These are phyloP conservation scores for Drosophila pegasa DNA, from an alignment of 2,888 invertebrate species.

Conservation along the genomic window DNA sequence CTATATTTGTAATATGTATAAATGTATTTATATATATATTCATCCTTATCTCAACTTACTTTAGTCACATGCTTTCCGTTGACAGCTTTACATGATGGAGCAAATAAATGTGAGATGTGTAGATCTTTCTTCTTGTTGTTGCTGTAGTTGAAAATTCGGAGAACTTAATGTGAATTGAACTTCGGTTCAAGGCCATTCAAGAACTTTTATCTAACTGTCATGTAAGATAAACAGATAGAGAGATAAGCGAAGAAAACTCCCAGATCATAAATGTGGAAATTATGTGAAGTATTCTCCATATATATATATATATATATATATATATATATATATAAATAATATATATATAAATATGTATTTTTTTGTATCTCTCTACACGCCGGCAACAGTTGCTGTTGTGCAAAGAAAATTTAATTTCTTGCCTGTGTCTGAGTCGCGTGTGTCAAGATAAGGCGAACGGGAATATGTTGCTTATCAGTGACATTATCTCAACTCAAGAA, in stretches of 20 bases:
- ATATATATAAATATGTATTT: background rate
- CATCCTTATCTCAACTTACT: slow-evolving; percentile 2
- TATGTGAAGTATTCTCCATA: background rate
- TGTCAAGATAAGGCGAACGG: slow-evolving; percentile 56
- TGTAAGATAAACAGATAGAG: slow-evolving; percentile 37
- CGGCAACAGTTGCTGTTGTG: slow-evolving; percentile 25
- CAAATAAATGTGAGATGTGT: slow-evolving; percentile 37
- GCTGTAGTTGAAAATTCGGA: slow-evolving; percentile 4
- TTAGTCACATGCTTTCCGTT: slow-evolving; percentile 26
- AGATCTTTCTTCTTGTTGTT: background rate
- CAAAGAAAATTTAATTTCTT: slow-evolving; percentile 22
- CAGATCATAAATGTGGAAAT: slow-evolving; percentile 52
- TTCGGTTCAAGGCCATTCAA: slow-evolving; percentile 56
- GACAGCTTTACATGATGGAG: slow-evolving; percentile 54
- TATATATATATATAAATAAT: background rate
- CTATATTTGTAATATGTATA: background rate
- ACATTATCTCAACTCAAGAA: slow-evolving; percentile 70
- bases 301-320: background rate
- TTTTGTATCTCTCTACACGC: background rate
- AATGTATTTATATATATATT: background rate
- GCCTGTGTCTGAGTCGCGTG: slow-evolving; percentile 30
- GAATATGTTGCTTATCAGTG: slow-evolving; percentile 62
- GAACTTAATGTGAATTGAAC: slow-evolving; percentile 58
- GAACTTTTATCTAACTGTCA: slow-evolving; percentile 2
- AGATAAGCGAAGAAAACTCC: slow-evolving; percentile 20